phyloP scores from a whole-genome alignment of 2,113 vertebrate genomes.

The Piprites chloris region DNA sequence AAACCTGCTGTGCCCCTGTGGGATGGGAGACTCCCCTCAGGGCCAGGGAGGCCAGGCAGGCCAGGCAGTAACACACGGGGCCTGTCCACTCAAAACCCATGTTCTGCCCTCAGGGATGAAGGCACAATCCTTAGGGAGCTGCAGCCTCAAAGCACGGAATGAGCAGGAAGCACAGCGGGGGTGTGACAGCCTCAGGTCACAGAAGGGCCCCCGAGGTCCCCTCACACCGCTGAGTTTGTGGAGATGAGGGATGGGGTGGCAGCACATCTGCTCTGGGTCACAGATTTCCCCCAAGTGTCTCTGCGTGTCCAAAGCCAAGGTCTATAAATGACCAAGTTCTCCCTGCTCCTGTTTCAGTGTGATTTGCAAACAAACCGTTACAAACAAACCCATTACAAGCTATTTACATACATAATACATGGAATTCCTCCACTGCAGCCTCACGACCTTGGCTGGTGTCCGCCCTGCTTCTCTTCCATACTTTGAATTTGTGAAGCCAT shows the following conservation, averaged over 20 bases:
- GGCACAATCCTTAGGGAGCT: background rate
- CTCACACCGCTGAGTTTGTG: fast-evolving
- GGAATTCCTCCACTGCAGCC: background rate
- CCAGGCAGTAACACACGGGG: background rate
- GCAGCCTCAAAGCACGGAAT: background rate
- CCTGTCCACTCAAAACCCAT: background rate
- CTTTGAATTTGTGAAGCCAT: background rate
- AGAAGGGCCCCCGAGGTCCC: background rate
- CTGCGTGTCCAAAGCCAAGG: background rate
- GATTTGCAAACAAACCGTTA: background rate
- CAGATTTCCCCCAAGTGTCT: background rate
- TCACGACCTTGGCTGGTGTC: background rate
- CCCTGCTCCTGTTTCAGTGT: background rate
- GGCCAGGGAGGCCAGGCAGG: background rate
- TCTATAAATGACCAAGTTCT: background rate
- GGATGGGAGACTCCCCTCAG: background rate
- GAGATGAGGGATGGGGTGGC: background rate
- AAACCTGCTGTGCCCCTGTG: background rate
- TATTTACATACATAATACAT: background rate
- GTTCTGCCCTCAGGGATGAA: background rate
- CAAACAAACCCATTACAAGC: background rate
- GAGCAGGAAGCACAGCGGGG: background rate
- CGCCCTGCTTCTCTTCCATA: background rate
- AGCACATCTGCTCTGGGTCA: background rate
- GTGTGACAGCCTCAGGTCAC: background rate